Evolutionary conservation across 2,113 vertebrate genomes (phyloP).

Genomic region (Phaethon lepturus): DNA sequence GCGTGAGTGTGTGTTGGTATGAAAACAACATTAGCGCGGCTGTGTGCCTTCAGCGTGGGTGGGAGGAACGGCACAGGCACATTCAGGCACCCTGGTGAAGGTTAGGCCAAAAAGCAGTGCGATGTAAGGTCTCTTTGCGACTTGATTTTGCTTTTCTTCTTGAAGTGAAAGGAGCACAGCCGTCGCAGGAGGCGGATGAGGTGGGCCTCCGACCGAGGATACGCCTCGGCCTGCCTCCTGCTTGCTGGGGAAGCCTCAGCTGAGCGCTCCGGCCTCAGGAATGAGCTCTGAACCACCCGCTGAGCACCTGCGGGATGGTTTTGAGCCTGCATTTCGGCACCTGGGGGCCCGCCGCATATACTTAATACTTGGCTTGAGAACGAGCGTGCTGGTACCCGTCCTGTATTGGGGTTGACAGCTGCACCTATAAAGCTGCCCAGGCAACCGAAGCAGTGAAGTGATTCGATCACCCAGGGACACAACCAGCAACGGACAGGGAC

Average conservation of each 20-base stretch:
- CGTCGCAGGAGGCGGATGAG: fast-evolving
- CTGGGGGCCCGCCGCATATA: neutral
- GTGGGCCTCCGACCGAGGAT: neutral
- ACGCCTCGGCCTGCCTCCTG: neutral
- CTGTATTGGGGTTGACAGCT: neutral
- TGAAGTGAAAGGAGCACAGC: neutral
- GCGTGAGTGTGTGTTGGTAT: neutral
- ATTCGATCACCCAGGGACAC: neutral
- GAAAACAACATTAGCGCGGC: neutral
- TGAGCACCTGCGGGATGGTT: neutral
- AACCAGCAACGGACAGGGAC: neutral
- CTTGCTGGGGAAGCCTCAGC: neutral
- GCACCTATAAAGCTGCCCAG: neutral
- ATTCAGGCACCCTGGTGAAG: neutral
- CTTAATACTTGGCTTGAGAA: neutral
- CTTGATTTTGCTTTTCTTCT: neutral
- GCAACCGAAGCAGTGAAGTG: neutral
- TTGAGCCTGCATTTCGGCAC: neutral
- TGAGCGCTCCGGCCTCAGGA: neutral
- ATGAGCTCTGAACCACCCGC: neutral
- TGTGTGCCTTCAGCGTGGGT: neutral
- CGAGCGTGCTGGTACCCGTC: neutral
- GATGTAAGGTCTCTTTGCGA: neutral
- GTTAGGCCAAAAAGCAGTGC: neutral
- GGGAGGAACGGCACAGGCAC: neutral